Evolutionary conservation across 2,113 vertebrate genomes (phyloP).

Genomic region (Brachyhypopomus gauderio): DNA sequence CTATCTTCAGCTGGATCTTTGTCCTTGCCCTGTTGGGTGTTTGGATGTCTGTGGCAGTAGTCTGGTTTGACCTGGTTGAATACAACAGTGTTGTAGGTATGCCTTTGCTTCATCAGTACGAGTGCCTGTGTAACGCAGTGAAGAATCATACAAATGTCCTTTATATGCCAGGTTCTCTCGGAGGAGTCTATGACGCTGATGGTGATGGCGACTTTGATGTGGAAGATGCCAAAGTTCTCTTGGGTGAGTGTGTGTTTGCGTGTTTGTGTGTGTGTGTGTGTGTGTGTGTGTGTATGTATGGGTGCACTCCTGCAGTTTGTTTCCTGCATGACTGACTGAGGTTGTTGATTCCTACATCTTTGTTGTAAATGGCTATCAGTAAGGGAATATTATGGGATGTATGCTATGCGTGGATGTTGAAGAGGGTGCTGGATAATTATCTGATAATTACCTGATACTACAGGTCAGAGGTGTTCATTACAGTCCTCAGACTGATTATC

Average conservation of each 20-base stretch:
- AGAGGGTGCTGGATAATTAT: background rate
- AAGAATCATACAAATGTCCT: background rate
- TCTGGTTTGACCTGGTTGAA: conserved; percentile 96
- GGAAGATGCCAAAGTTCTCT: conserved; percentile 92
- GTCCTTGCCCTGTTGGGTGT: conserved; percentile 91
- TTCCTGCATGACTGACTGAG: conserved; percentile 32
- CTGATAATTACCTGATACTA: background rate
- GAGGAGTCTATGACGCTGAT: conserved; percentile 84
- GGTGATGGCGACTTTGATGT: conserved; percentile 96
- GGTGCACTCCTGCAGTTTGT: background rate
- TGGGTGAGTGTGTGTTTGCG: conserved; percentile 82
- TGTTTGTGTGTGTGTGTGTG: background rate
- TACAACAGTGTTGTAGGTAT: conserved; percentile 92
- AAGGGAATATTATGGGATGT: background rate
- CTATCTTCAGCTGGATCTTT: conserved; percentile 93
- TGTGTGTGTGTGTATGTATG: background rate
- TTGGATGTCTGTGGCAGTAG: conserved; percentile 93
- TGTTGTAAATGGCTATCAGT: background rate
- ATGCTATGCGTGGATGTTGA: background rate
- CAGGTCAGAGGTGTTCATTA: background rate
- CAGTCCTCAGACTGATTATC: background rate
- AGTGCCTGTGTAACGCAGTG: too few species aligned
- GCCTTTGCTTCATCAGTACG: conserved; percentile 43
- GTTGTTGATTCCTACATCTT: conserved; percentile 54
- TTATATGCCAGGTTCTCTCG: conserved; percentile 82